A percentile compares a stretch with the other conserved stretches of the same genome.
These are phyloP conservation scores for Suricata suricatta DNA, from an alignment of 2,113 vertebrate species.

Conservation along the genomic window DNA sequence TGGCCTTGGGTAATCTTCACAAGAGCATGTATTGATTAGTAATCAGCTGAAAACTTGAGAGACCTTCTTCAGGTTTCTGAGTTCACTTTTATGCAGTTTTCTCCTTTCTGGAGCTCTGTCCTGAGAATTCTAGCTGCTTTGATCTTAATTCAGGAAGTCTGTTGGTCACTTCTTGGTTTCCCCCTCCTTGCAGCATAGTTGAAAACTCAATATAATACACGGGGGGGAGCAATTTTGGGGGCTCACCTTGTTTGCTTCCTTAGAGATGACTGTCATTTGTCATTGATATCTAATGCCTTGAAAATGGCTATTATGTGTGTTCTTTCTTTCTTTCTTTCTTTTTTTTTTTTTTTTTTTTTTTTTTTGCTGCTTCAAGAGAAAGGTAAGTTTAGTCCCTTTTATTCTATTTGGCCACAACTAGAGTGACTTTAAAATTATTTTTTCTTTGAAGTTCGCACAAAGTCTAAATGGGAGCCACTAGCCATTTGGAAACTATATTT, in stretches of 20 bases:
- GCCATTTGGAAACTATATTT: neutral
- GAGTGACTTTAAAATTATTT: neutral
- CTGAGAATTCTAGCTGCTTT: neutral
- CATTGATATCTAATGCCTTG: neutral
- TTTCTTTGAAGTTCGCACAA: neutral
- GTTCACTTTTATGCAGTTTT: neutral
- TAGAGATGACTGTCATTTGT: neutral
- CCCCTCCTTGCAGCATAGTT: neutral
- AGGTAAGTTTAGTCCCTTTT: neutral
- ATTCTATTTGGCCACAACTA: neutral
- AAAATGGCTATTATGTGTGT: neutral
- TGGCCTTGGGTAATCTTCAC: neutral
- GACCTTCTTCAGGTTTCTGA: neutral
- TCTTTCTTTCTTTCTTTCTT: neutral
- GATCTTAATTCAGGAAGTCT: neutral
- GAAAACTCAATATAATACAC: neutral
- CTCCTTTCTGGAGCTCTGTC: neutral
- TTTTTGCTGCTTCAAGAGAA: neutral
- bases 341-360: neutral
- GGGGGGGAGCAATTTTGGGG: too few relatives aligned
- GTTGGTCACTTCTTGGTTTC: neutral
- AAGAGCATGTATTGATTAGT: neutral
- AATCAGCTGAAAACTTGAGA: neutral
- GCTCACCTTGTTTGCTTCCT: neutral
- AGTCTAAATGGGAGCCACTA: neutral